Evolutionary conservation across 2,797 vertebrate species (phyloP), one percentile per base, ranked within the genome.

Genomic region (Platyrinchus mystaceus): DNA sequence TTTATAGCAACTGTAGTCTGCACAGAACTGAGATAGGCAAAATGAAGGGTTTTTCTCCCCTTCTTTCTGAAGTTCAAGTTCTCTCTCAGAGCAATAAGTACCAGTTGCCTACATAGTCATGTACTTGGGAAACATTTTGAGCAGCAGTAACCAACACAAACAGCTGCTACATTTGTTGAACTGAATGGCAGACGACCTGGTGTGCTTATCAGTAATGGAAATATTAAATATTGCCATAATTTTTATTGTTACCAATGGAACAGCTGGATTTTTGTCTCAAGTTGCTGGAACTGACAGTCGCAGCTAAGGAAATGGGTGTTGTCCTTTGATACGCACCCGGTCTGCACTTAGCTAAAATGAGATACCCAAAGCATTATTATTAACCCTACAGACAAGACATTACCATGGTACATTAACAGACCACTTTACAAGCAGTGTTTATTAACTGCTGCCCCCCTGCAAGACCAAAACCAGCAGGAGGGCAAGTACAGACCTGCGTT

Each of bases 311-410:
- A 85, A 70, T 1, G 12, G n/a, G 46, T 50, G 46, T 9, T 83
- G 68, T 21, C 23, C 3, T 3, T 73, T 5, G n/a, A 66, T n/a
- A 62, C 0, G 3, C 8, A 21, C 5, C 5, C 0, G 0, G 0
- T 41, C 64, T 41, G 8, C 9, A 13, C 49, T 77, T 36, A 52
- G 59, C 27, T 79, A 43, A 70, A 90, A 60, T 2, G 19, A 49
- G 32, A 49, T 64, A 68, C 66, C 74, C 27, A 64, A 81, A 74
- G 20, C 2, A 2, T 59, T 69, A 64, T 21, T 60, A 50, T 79
- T 83, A 66, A 49, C 22, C 62, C 55, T 77, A 71, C 47, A 73
- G 60, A 53, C 60, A 68, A 64, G 52, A n/a, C 30, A 44, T 50
- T 66, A 82, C 28, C 56, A 67, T 27, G 21, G 22, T 11, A 64